Evolutionary conservation across 2,797 vertebrate species (phyloP).

Genomic region (Tokudaia tokunoshimensis): DNA sequence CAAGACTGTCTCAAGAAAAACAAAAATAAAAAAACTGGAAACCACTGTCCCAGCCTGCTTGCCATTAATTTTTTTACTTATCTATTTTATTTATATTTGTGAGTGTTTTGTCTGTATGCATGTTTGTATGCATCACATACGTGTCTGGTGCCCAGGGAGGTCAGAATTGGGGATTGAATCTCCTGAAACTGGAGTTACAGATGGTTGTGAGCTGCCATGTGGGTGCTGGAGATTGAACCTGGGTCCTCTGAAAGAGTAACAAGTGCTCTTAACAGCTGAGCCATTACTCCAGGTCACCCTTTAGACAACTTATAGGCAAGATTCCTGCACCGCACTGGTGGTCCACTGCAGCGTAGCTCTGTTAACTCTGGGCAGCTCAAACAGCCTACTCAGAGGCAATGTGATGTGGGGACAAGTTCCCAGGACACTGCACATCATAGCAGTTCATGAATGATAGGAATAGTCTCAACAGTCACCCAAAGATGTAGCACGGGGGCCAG

Average conservation of each 20-base stretch:
- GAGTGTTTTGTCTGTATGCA: neutral
- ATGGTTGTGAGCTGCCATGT: neutral
- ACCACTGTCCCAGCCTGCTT: neutral
- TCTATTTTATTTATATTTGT: neutral
- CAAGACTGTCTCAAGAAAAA: neutral
- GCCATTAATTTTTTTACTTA: neutral
- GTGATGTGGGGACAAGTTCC: neutral
- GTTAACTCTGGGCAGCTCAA: constrained; percentile 48
- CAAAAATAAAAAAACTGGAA: neutral
- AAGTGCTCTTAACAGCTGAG: no score
- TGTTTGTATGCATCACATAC: neutral
- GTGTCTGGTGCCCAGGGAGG: neutral
- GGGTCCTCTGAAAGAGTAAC: neutral
- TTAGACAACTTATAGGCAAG: neutral
- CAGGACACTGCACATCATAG: neutral
- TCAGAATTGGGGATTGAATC: neutral
- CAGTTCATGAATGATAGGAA: neutral
- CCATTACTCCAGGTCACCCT: neutral
- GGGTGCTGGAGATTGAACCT: neutral
- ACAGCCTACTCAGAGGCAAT: neutral
- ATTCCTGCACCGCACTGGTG: neutral
- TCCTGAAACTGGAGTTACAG: neutral
- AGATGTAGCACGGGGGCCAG: neutral
- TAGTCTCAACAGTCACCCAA: neutral
- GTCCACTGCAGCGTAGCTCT: neutral